A percentile compares a stretch with the other conserved stretches of the same genome.
These are phyloP conservation scores for Lamprologus tigripictilis DNA, from an alignment of 2,113 vertebrate genomes.

Conservation along the genomic window DNA sequence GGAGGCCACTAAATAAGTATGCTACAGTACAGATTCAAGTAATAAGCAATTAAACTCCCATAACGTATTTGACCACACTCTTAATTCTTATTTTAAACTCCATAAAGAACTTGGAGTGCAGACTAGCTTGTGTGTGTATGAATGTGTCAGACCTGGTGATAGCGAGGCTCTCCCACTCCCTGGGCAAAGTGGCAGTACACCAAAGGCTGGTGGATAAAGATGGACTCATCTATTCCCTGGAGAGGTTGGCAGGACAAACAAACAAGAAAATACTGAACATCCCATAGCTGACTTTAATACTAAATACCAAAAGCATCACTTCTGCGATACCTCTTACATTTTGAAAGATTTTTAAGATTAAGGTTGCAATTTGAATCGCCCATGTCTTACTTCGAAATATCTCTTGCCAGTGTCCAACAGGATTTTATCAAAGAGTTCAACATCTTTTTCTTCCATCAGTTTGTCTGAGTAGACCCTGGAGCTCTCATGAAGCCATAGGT, in stretches of 20 bases:
- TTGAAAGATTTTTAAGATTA: background rate
- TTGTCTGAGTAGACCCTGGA: slow-evolving; percentile 73
- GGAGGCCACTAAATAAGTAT: background rate
- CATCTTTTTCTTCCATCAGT: slow-evolving; percentile 74
- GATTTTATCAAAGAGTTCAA: slow-evolving; percentile 72
- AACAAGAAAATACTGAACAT: background rate
- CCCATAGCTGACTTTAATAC: background rate
- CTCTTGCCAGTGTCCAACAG: slow-evolving; percentile 69
- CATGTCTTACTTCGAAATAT: slow-evolving; percentile 65
- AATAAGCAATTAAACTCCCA: slow-evolving; percentile 30
- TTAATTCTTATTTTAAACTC: background rate
- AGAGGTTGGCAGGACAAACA: background rate
- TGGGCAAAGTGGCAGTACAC: slow-evolving; percentile 87
- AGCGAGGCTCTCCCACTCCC: slow-evolving; percentile 78
- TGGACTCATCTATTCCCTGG: slow-evolving; percentile 80
- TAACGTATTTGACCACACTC: background rate
- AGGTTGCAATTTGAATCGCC: background rate
- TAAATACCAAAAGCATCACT: background rate
- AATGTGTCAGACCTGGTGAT: slow-evolving; percentile 63
- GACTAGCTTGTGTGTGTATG: background rate
- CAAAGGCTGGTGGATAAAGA: slow-evolving; percentile 86
- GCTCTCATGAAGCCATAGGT: slow-evolving; percentile 71
- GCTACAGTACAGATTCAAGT: slow-evolving; percentile 17
- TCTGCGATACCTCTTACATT: background rate
- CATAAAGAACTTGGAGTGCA: background rate